Base-by-base conservation (phyloP, 1,140 invertebrate species). In the Atta colombica region DNA sequence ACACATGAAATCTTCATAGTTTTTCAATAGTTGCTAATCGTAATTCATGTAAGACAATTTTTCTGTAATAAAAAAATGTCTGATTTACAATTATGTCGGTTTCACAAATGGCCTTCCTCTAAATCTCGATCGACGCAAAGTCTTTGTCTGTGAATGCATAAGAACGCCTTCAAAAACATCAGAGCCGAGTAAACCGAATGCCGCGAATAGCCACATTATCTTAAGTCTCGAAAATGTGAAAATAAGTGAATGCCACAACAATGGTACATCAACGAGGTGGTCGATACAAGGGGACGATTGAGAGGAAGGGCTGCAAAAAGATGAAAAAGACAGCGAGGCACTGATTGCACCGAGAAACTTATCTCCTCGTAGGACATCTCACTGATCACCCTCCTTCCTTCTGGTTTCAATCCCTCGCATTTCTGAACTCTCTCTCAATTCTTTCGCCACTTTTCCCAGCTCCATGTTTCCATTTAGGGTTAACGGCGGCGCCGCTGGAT, bases 281-380 rank as follows among this genome's bases (percentile, higher is more conserved):
- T 28, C 45, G 58, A 74, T 18, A 28, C 25, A n/a, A 61, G 31
- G 78, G 72, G 3, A 45, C 18, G 28, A 78, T 18, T 4, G 45
- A 5, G 72, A 39, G 18, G 78, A 55, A 35, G 65, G 53, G 68
- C 31, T 60, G 66, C 21, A 31, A 39, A 12, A 1, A 14, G 61
- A 31, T 12, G 16, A 7, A n/a, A 6, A 58, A 61, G 69, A 49
- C 31, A 51, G 39, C 58, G 80, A 51, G 69, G 55, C 55, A 84
- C 80, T 84, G 80, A 84, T 84, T 84, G 80, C 80, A 61, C 39
- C 39, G 68, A 74, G 80, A 84, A 84, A 84, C 80, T 84, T 74
- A 71, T 49, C 69, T 75, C 45, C 45, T 69, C 80, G 80, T 69
- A 84, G 55, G 69, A 84, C 80, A 84, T 75, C 69, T 84, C 39